Conservation (phyloP, 2,888 invertebrate species). For the Invenusta paracnida region DNA sequence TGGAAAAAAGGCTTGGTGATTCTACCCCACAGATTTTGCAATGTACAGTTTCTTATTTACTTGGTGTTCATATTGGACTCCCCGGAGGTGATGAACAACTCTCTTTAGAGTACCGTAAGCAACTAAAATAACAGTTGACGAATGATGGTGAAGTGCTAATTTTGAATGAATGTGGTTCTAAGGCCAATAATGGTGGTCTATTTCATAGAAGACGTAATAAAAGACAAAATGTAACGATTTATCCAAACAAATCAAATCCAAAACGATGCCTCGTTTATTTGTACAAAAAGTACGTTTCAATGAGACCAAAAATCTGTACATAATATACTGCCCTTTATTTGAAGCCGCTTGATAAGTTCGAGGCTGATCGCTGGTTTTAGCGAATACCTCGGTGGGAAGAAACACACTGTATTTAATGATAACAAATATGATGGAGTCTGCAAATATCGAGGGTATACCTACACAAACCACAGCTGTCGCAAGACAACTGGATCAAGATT, state of each 20-base stretch:
- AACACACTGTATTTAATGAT: background rate
- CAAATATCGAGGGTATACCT: background rate
- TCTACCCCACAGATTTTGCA: background rate
- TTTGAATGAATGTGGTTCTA: background rate
- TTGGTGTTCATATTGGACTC: background rate
- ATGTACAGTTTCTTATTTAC: background rate
- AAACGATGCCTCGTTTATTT: background rate
- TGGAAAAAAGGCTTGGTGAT: background rate
- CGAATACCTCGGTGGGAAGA: background rate
- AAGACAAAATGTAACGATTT: background rate
- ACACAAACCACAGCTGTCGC: no score
- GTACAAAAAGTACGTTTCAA: background rate
- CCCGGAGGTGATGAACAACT: background rate
- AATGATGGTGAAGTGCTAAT: slow-evolving; percentile 17
- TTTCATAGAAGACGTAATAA: slow-evolving; percentile 3
- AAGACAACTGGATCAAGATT: no score
- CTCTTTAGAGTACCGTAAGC: background rate
- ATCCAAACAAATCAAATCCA: background rate
- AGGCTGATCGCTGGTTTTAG: no score
- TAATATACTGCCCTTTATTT: background rate
- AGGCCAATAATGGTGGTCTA: background rate
- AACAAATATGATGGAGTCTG: background rate
- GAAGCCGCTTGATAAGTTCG: background rate
- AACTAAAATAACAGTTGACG: background rate
- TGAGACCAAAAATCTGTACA: background rate